Conservation (phyloP, 2,888 invertebrate genomes). For the Pterobdella sp. region DNA sequence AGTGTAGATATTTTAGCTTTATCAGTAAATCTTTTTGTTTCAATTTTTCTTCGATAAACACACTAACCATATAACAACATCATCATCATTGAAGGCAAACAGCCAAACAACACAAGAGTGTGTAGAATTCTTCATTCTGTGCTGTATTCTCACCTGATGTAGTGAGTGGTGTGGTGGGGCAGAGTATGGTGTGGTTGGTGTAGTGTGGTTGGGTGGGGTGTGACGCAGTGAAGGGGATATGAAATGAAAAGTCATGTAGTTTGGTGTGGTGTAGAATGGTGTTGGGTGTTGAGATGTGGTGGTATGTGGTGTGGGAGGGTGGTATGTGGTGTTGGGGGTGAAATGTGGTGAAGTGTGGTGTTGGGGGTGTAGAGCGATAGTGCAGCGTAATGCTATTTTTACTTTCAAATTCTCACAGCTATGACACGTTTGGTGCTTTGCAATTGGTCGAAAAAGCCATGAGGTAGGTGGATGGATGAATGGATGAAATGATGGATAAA, state of each 20-base stretch:
- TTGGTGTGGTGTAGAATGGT: not conserved
- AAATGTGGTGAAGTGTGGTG: not conserved
- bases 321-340: not conserved
- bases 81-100: too few relatives aligned
- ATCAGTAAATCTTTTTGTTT: too few relatives aligned
- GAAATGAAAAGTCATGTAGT: not conserved
- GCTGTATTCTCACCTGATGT: slow-evolving; percentile 20
- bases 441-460: slow-evolving; percentile 23
- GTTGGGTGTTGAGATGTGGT: not conserved
- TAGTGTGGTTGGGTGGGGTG: not conserved
- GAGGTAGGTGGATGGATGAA: not conserved
- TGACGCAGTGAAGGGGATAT: not conserved
- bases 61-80: too few relatives aligned
- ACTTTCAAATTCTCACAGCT: not conserved
- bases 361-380: not conserved
- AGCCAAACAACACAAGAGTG: slow-evolving; percentile 15
- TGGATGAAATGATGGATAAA: slow-evolving; percentile 1
- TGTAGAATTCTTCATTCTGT: slow-evolving; percentile 21
- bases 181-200: not conserved
- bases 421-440: slow-evolving; percentile 22
- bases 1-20: too few relatives aligned
- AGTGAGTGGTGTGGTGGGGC: not conserved
- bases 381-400: not conserved
- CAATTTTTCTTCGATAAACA: too few relatives aligned
- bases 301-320: not conserved